These are phyloP conservation scores for Ormyrus labotus DNA, from an alignment of 2,888 invertebrate species.

Conservation along the genomic window DNA sequence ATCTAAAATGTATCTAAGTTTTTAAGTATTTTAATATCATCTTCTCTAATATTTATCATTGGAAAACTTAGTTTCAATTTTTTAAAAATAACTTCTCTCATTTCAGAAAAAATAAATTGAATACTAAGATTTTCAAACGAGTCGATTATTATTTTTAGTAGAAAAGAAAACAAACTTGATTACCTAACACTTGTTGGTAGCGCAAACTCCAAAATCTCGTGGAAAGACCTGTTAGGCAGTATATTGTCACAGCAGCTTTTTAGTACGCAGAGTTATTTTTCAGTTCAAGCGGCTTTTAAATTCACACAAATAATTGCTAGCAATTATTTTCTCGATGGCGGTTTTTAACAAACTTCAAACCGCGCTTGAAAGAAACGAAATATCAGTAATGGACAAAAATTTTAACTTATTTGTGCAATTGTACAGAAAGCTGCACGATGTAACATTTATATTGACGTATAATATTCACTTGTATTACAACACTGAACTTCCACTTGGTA, in stretches of 20 bases:
- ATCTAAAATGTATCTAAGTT: no score
- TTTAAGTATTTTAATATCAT: no score
- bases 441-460: neutral
- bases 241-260: constrained; percentile 66
- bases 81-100: no score
- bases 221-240: constrained; percentile 71
- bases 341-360: constrained; percentile 52
- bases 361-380: constrained; percentile 48
- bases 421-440: constrained; percentile 2
- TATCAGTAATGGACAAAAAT: neutral
- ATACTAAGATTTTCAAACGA: no score
- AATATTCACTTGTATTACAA: neutral
- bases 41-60: no score
- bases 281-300: constrained; percentile 54
- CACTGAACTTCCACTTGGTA: neutral
- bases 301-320: neutral
- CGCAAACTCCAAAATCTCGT: constrained; percentile 70
- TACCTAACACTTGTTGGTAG: constrained; percentile 69
- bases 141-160: no score
- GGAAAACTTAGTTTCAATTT: no score
- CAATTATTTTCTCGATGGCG: constrained; percentile 47
- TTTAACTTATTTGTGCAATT: constrained; percentile 7
- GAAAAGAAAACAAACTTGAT: constrained; percentile 6
- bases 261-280: constrained; percentile 63
- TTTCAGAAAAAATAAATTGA: no score